Percentiles rank a stretch among this genome's conserved stretches.
Conservation (phyloP, 2,888 invertebrate genomes). For the Empis stercorea region DNA sequence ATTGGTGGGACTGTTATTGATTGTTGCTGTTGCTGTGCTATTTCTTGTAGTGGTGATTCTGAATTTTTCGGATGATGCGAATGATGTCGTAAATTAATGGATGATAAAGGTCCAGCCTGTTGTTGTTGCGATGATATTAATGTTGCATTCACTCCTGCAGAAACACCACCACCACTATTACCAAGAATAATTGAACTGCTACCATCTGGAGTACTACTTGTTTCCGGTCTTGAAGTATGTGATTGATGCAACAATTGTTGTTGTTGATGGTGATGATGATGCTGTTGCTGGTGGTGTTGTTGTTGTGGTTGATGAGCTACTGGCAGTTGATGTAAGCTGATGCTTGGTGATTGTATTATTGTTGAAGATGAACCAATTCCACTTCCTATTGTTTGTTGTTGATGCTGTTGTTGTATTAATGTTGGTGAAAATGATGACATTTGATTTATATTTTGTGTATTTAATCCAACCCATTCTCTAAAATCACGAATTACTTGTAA, state of each 20-base stretch:
- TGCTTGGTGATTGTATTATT: neutral
- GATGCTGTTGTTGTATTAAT: constrained; percentile 13
- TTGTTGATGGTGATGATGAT: constrained; percentile 14
- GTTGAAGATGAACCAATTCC: neutral
- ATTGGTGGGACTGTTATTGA: constrained; percentile 36
- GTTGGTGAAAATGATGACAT: neutral
- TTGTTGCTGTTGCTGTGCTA: constrained; percentile 15
- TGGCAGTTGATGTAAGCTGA: neutral
- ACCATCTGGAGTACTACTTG: neutral
- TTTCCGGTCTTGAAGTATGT: neutral
- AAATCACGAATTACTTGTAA: neutral
- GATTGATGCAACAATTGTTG: constrained; percentile 11
- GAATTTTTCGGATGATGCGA: no score
- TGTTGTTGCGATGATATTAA: no score
- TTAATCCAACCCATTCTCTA: neutral
- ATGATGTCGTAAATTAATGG: no score
- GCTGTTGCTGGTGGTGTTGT: constrained; percentile 14
- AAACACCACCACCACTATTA: no score
- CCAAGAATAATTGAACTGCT: no score
- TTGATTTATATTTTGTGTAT: neutral
- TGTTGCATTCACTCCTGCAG: no score
- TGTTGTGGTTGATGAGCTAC: constrained; percentile 4
- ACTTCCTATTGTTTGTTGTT: neutral
- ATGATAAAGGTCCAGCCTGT: no score
- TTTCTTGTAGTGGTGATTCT: constrained; percentile 9